Conservation (phyloP, 2,888 invertebrate species). For the Campopleginae sp. region DNA sequence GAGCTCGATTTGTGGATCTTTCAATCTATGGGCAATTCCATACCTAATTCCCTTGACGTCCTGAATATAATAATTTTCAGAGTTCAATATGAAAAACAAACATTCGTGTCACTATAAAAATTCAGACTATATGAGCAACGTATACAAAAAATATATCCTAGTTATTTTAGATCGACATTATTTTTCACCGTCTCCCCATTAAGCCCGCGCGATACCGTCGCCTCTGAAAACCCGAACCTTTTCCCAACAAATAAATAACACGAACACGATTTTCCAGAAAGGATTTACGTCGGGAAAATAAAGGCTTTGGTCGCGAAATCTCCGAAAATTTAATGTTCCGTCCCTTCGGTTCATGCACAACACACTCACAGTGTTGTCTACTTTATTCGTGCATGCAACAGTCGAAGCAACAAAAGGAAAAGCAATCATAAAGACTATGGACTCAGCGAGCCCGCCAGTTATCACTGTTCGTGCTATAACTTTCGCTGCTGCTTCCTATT, state of each 20-base stretch:
- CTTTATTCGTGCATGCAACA: neutral
- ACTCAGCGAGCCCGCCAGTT: neutral
- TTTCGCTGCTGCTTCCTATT: conserved; percentile 3
- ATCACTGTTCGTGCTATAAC: neutral
- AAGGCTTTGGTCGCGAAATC: neutral
- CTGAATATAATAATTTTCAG: neutral
- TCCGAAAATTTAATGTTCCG: neutral
- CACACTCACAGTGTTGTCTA: conserved; percentile 22
- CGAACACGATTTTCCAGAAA: neutral
- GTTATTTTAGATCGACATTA: neutral
- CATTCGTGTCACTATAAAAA: neutral
- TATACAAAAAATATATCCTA: neutral
- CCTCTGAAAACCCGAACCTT: conserved; percentile 39
- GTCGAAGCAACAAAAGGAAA: neutral
- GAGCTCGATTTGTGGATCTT: conserved; percentile 30
- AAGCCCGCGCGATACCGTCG: conserved; percentile 68
- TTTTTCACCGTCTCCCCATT: neutral
- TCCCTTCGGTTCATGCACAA: conserved; percentile 1
- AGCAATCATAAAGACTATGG: neutral
- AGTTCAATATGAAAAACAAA: neutral
- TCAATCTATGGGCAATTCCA: neutral
- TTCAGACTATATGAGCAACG: neutral
- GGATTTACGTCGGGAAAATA: conserved; percentile 3
- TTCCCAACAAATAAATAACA: conserved; percentile 1
- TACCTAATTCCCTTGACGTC: neutral